Percentiles rank a stretch among this genome's conserved stretches.
phyloP scores from a whole-genome alignment of 2,888 invertebrate species.

The Eupeodes latifasciatus region DNA sequence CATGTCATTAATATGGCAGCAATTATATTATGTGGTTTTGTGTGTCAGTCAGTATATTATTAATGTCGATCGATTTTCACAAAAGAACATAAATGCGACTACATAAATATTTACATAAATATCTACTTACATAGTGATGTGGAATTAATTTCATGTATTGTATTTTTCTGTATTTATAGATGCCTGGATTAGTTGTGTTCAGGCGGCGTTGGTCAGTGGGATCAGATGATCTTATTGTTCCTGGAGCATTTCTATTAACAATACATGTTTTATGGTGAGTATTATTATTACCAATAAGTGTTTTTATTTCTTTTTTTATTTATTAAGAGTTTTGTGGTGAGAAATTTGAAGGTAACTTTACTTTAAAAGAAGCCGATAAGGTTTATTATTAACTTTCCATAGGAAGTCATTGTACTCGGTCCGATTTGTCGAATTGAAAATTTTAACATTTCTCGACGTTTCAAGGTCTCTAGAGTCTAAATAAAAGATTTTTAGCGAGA shows the following conservation, averaged over 20 bases:
- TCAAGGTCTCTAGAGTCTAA: no score
- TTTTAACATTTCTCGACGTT: no score
- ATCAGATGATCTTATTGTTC: slow-evolving; percentile 94
- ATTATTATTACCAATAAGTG: not conserved
- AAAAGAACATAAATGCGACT: not conserved
- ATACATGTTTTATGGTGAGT: slow-evolving; percentile 92
- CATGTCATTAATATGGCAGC: not conserved
- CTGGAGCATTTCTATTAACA: slow-evolving; percentile 90
- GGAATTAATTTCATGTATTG: no score
- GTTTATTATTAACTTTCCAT: no score
- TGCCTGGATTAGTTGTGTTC: slow-evolving; percentile 95
- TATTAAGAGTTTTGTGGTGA: no score
- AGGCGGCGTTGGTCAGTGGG: slow-evolving; percentile 94
- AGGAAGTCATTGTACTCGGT: no score
- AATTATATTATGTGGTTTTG: not conserved
- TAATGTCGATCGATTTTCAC: not conserved
- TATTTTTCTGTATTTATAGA: slow-evolving; percentile 82
- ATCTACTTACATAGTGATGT: no score
- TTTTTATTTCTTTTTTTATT: not conserved
- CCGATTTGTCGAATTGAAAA: no score
- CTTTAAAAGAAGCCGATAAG: no score
- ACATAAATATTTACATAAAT: no score
- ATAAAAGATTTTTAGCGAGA: no score
- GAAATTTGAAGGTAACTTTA: no score
- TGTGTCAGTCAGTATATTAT: not conserved